These are phyloP conservation scores for Holacanthus passer DNA, from an alignment of 2,113 vertebrate genomes.

Conservation along the genomic window DNA sequence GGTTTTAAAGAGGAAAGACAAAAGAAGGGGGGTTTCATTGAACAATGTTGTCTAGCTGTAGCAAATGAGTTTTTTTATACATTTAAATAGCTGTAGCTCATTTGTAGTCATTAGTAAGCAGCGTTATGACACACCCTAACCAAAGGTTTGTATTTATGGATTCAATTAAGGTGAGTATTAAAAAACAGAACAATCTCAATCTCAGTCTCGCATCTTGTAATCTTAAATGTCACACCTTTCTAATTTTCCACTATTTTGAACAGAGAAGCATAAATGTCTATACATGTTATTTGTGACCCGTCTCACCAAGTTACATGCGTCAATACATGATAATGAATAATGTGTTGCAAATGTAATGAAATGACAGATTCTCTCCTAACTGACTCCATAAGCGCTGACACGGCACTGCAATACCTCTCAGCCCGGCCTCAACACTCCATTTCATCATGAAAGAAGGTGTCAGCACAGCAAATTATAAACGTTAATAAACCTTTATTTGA, in stretches of 20 bases:
- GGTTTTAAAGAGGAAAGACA: constrained; percentile 44
- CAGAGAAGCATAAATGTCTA: constrained; percentile 44
- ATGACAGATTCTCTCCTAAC: constrained; percentile 72
- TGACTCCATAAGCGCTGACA: constrained; percentile 74
- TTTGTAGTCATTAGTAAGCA: constrained; percentile 59
- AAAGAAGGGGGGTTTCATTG: constrained; percentile 38
- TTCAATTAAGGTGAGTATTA: constrained; percentile 37
- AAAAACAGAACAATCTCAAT: constrained; percentile 1
- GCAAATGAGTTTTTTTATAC: constrained; percentile 50
- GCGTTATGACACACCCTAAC: constrained; percentile 33
- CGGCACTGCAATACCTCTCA: constrained; percentile 58
- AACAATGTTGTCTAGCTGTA: constrained; percentile 38
- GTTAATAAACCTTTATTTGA: constrained; percentile 77
- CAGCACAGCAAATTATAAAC: constrained; percentile 75
- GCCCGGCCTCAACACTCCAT: constrained; percentile 65
- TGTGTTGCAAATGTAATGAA: constrained; percentile 71
- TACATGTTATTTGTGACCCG: constrained; percentile 58
- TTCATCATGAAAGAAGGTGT: constrained; percentile 77
- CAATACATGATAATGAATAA: constrained; percentile 78
- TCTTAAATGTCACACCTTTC: constrained; percentile 41
- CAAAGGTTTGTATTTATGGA: constrained; percentile 39
- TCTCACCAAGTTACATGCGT: constrained; percentile 58
- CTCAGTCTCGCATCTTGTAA: constrained; percentile 13
- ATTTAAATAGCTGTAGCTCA: constrained; percentile 51
- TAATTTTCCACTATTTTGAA: constrained; percentile 53